Percentiles rank a stretch among this genome's conserved stretches.
Conservation (phyloP, 2,888 invertebrate species). For the Tenthredo scrophulariae region DNA sequence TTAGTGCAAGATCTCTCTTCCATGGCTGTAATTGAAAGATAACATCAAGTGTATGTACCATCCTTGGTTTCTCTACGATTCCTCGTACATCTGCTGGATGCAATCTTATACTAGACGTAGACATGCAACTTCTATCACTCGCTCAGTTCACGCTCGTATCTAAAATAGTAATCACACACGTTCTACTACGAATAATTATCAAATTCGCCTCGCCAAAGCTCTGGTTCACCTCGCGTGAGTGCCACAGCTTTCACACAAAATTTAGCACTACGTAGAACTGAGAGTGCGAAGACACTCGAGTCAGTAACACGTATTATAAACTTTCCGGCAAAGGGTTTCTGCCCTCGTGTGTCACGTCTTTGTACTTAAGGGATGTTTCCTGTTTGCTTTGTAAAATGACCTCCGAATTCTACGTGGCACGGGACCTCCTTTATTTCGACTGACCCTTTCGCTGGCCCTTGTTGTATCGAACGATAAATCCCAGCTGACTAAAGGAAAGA, state of each 20-base stretch:
- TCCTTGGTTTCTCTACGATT: conserved; percentile 33
- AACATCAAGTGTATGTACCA: conserved; percentile 39
- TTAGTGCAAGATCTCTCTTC: conserved; percentile 40
- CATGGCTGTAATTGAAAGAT: conserved; percentile 47
- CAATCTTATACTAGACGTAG: conserved; percentile 26
- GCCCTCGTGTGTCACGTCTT: conserved; percentile 27
- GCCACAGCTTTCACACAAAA: conserved; percentile 11
- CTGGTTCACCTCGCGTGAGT: conserved; percentile 3
- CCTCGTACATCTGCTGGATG: conserved; percentile 14
- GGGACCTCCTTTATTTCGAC: background rate
- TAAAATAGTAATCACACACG: conserved; percentile 35
- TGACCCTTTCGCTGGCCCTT: background rate
- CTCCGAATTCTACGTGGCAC: background rate
- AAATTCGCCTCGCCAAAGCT: conserved; percentile 6
- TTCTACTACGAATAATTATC: conserved; percentile 25
- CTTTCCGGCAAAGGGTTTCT: conserved; percentile 24
- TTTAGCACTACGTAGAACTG: conserved; percentile 1
- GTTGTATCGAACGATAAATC: background rate
- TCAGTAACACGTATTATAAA: conserved; percentile 13
- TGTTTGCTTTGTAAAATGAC: conserved; percentile 46
- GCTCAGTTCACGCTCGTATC: conserved; percentile 43
- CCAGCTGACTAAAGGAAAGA: background rate
- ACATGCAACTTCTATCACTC: conserved; percentile 45
- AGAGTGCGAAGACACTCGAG: conserved; percentile 27
- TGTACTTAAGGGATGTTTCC: conserved; percentile 35